Evolutionary conservation across 2,113 vertebrate species (phyloP).

Genomic region (Tupaia chinensis): DNA sequence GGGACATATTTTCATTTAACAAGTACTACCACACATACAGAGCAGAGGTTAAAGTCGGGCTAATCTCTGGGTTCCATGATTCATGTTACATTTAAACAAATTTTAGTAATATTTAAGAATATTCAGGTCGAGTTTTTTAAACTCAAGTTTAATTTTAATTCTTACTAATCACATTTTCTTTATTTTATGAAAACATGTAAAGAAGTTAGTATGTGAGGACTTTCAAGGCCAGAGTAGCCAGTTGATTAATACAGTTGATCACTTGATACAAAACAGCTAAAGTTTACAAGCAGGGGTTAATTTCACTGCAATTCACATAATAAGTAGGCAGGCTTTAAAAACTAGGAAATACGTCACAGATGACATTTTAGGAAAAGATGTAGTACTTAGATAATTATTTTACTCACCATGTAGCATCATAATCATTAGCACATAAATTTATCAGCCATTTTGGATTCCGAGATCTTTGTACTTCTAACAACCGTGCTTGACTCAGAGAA

Average conservation of each 20-base stretch:
- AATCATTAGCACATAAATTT: conserved; percentile 15
- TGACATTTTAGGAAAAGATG: conserved; percentile 31
- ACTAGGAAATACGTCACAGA: conserved; percentile 14
- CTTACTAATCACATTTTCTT: background rate
- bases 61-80: background rate
- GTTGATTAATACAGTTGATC: background rate
- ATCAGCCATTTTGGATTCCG: background rate
- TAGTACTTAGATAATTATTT: conserved; percentile 3
- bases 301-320: background rate
- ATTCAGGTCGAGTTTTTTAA: too few species aligned
- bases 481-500: background rate
- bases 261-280: background rate
- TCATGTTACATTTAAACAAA: background rate
- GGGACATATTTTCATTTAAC: background rate
- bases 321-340: background rate
- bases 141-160: background rate
- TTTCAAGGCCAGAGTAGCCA: background rate
- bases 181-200: background rate
- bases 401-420: background rate
- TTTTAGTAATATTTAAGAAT: background rate
- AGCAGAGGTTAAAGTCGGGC: background rate
- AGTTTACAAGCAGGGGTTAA: background rate
- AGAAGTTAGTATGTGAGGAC: background rate
- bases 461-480: background rate
- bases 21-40: background rate